These are phyloP conservation scores for Carcina quercana DNA, from an alignment of 2,888 invertebrate genomes.

Conservation along the genomic window DNA sequence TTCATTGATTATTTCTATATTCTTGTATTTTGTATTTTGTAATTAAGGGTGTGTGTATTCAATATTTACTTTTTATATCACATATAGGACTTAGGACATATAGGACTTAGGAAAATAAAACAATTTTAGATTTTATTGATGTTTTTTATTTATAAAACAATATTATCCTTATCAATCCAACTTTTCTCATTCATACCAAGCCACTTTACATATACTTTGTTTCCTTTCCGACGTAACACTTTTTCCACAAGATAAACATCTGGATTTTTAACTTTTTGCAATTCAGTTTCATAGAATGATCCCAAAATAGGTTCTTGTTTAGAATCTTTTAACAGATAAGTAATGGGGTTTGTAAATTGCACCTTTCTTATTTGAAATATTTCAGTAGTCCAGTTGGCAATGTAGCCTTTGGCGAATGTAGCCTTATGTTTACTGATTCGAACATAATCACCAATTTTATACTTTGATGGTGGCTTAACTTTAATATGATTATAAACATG, in stretches of 20 bases:
- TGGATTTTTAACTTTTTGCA: slow-evolving; percentile 9
- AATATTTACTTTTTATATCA: no score
- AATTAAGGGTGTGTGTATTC: no score
- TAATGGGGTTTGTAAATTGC: not conserved
- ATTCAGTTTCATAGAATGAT: slow-evolving; percentile 22
- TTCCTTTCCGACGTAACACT: slow-evolving; percentile 19
- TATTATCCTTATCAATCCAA: slow-evolving; percentile 18
- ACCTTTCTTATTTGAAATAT: slow-evolving; percentile 20
- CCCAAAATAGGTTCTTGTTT: slow-evolving; percentile 2
- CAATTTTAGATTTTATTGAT: no score
- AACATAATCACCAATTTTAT: slow-evolving; percentile 17
- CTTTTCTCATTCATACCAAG: slow-evolving; percentile 24
- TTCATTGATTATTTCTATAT: no score
- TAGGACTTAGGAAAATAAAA: no score
- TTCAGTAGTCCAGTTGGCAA: slow-evolving; percentile 27
- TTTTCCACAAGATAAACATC: slow-evolving; percentile 17
- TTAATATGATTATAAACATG: not conserved
- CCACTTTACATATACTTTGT: slow-evolving; percentile 26
- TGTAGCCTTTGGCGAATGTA: slow-evolving; percentile 21
- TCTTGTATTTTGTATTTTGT: no score
- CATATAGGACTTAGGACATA: no score
- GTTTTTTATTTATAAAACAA: no score
- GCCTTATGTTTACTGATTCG: slow-evolving; percentile 21
- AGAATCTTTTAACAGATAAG: slow-evolving; percentile 1
- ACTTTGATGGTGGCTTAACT: not conserved